Evolutionary conservation across 2,113 vertebrate genomes (phyloP).

Genomic region (Uropsilus gracilis): DNA sequence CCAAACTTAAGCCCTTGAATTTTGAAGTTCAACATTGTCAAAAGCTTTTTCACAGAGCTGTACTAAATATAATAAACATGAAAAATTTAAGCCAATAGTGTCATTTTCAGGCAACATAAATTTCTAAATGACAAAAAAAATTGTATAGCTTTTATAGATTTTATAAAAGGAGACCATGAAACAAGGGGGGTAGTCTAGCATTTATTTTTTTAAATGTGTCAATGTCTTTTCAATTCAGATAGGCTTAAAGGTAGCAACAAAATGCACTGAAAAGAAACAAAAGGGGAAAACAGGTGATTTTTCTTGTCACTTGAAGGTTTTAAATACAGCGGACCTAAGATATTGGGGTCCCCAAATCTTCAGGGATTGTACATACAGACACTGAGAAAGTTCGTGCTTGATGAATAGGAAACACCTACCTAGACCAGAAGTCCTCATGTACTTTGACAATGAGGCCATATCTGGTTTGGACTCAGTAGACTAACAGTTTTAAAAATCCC

Average conservation of each 20-base stretch:
- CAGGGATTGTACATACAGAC: neutral
- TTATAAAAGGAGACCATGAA: neutral
- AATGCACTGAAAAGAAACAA: neutral
- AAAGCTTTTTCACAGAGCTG: slow-evolving; percentile 26
- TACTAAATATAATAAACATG: neutral
- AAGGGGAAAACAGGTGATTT: neutral
- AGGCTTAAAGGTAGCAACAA: neutral
- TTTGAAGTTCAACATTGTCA: slow-evolving; percentile 29
- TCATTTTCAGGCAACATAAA: slow-evolving; percentile 21
- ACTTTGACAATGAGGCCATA: neutral
- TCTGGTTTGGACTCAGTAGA: neutral
- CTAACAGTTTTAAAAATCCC: slow-evolving; percentile 41
- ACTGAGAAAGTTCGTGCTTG: neutral
- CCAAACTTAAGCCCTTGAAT: slow-evolving; percentile 3
- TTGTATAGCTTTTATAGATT: neutral
- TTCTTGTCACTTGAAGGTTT: neutral
- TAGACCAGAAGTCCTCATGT: neutral
- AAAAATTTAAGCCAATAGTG: neutral
- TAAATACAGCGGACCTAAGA: neutral
- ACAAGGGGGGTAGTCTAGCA: neutral
- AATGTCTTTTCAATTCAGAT: slow-evolving; percentile 2
- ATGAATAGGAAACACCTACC: neutral
- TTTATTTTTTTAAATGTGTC: too few relatives aligned
- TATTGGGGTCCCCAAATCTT: neutral
- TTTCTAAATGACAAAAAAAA: slow-evolving; percentile 13